Conservation (phyloP, 1,140 invertebrate genomes). For the Scaptomyza montana region DNA sequence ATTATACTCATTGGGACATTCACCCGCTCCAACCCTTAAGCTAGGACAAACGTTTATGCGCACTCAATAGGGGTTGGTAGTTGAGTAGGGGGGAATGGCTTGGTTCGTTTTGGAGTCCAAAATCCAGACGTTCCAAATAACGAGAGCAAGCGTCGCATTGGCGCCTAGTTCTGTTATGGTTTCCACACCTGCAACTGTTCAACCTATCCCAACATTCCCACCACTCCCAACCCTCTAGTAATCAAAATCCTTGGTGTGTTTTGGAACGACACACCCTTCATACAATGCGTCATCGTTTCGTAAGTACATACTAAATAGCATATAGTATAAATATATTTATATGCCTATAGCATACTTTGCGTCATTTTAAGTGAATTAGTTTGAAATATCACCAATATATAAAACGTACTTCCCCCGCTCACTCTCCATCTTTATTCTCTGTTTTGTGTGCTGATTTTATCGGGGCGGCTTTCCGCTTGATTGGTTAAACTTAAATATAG, state of each 20-base stretch:
- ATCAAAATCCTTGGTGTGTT: constrained; percentile 46
- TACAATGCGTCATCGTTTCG: constrained; percentile 61
- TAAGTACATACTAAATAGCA: constrained; percentile 6
- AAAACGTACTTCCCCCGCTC: constrained; percentile 1
- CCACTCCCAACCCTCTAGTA: neutral
- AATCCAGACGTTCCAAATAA: constrained; percentile 19
- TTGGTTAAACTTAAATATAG: constrained; percentile 4
- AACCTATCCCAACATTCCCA: neutral
- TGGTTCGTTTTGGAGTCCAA: constrained; percentile 4
- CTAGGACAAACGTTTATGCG: constrained; percentile 46
- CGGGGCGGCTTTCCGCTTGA: constrained; percentile 20
- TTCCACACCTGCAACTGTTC: constrained; percentile 14
- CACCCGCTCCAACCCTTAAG: neutral
- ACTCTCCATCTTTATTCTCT: constrained; percentile 32
- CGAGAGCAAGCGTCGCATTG: constrained; percentile 17
- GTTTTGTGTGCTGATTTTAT: constrained; percentile 65
- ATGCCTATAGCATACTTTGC: constrained; percentile 71
- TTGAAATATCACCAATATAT: constrained; percentile 47
- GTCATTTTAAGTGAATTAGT: constrained; percentile 78
- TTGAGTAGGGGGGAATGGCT: neutral
- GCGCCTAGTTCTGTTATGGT: constrained; percentile 36
- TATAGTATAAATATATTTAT: constrained; percentile 2
- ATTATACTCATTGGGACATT: constrained; percentile 59
- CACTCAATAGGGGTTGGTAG: constrained; percentile 19
- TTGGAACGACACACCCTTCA: constrained; percentile 57